Percentiles rank a stretch among this genome's conserved stretches.
Evolutionary conservation across 2,888 invertebrate species (phyloP).

Genomic region (Thereva unica): DNA sequence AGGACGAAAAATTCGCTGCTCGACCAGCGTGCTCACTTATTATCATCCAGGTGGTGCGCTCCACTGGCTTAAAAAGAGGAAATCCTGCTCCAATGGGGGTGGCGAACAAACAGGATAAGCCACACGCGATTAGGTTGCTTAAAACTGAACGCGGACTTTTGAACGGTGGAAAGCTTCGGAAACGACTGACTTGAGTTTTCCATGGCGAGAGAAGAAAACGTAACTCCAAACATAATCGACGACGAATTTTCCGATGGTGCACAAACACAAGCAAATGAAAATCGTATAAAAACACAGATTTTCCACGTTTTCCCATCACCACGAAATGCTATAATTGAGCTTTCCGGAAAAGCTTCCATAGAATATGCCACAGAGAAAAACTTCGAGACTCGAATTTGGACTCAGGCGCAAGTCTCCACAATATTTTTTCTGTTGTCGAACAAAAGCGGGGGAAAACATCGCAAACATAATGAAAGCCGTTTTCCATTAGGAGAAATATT

Average conservation of each 20-base stretch:
- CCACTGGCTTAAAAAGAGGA: background rate
- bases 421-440: too few species aligned
- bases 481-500: too few species aligned
- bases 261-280: slow-evolving; percentile 8
- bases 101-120: slow-evolving; percentile 9
- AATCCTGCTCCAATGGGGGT: slow-evolving; percentile 6
- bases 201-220: slow-evolving; percentile 6
- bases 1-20: too few species aligned
- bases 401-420: too few species aligned
- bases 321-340: background rate
- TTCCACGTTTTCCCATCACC: too few species aligned
- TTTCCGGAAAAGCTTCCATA: background rate
- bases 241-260: slow-evolving; percentile 1
- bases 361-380: too few species aligned
- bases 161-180: slow-evolving; percentile 40
- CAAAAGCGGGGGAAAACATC: too few species aligned
- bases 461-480: too few species aligned
- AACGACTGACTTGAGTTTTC: slow-evolving; percentile 36
- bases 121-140: slow-evolving; percentile 36
- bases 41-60: too few species aligned
- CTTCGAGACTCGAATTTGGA: too few species aligned
- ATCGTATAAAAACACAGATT: too few species aligned
- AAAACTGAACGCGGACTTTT: slow-evolving; percentile 27
- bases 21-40: slow-evolving; percentile 3
- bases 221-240: slow-evolving; percentile 15